Percentiles rank a stretch among this genome's conserved stretches.
Conservation (phyloP, 2,888 invertebrate species). For the Conomelus anceps region DNA sequence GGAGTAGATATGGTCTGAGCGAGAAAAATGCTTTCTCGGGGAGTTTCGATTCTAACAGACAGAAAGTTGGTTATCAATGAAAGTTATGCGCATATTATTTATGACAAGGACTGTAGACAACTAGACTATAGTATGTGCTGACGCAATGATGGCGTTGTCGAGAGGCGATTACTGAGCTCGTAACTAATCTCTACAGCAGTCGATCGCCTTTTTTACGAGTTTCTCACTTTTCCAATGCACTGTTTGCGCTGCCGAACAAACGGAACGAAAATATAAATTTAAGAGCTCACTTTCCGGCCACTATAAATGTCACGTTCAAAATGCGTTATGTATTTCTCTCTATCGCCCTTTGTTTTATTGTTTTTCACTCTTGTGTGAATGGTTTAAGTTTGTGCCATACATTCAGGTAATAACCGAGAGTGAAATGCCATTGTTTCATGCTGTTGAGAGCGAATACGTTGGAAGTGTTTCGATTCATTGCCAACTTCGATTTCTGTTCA, state of each 20-base stretch:
- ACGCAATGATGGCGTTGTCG: background rate
- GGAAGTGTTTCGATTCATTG: background rate
- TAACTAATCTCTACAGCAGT: background rate
- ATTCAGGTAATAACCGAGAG: background rate
- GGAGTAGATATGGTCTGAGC: too few species aligned
- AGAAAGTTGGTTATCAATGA: background rate
- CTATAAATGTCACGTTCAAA: background rate
- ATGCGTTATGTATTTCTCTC: background rate
- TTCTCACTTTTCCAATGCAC: background rate
- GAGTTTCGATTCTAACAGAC: background rate
- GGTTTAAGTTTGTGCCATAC: background rate
- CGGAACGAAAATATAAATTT: background rate
- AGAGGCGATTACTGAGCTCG: background rate
- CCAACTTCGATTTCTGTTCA: too few species aligned
- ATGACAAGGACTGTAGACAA: background rate
- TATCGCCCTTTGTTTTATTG: background rate
- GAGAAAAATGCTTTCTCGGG: too few species aligned
- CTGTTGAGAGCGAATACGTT: background rate
- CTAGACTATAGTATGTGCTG: background rate
- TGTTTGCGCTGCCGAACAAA: background rate
- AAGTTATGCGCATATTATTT: background rate
- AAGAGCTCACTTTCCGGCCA: background rate
- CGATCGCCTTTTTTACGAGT: background rate
- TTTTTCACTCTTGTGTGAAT: background rate
- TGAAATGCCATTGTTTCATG: background rate